Evolutionary conservation across 2,113 vertebrate genomes (phyloP).

Genomic region (Proterorhinus semilunaris): DNA sequence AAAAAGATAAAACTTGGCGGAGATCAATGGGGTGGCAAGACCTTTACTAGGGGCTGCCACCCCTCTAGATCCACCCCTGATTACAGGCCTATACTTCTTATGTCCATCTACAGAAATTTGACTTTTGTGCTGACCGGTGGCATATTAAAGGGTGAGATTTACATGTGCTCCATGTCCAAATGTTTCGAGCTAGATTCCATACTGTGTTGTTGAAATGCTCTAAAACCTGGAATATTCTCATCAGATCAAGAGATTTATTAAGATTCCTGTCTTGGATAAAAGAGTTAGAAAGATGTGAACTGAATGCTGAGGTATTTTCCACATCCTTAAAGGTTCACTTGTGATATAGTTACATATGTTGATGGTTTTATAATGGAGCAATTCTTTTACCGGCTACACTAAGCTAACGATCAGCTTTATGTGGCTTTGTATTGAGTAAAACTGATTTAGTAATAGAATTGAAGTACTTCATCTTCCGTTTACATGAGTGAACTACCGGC

Average conservation of each 20-base stretch:
- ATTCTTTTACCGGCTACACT: no score
- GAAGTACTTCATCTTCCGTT: no score
- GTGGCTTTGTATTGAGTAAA: no score
- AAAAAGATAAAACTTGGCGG: no score
- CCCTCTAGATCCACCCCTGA: no score
- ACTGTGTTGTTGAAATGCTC: conserved; percentile 52
- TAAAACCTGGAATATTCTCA: conserved; percentile 49
- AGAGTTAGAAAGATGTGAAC: conserved; percentile 18
- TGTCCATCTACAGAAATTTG: conserved; percentile 57
- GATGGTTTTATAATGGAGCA: background rate
- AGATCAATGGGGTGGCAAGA: no score
- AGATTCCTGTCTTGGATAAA: conserved; percentile 30
- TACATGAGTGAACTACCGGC: no score
- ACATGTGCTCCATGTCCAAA: conserved; percentile 44
- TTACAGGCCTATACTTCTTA: conserved; percentile 37
- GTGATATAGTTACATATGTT: background rate
- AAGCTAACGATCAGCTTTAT: no score
- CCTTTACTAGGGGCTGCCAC: no score
- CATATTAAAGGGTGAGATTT: conserved; percentile 51
- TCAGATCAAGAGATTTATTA: conserved; percentile 53
- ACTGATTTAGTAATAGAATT: no score
- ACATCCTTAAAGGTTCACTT: conserved; percentile 1
- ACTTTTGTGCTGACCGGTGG: conserved; percentile 29
- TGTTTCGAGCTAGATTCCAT: conserved; percentile 52
- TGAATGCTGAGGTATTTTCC: conserved; percentile 14